Evolutionary conservation across 2,113 vertebrate species (phyloP).

Genomic region (Craseonycteris thonglongyai): DNA sequence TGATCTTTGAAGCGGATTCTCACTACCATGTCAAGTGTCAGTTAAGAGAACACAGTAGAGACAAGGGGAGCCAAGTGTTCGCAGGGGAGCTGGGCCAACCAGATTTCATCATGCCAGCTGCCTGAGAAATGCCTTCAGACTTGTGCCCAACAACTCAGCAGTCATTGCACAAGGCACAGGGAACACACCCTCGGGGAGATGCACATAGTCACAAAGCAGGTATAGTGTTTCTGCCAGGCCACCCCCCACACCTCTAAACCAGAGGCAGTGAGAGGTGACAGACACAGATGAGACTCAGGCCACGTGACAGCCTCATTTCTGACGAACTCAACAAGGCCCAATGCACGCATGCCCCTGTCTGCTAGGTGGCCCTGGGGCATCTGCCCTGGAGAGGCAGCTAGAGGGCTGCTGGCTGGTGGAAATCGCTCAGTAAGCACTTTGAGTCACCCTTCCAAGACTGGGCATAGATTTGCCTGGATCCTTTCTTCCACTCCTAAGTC

Average conservation of each 20-base stretch:
- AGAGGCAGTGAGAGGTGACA: constrained; percentile 46
- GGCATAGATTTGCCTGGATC: background rate
- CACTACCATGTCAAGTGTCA: constrained; percentile 9
- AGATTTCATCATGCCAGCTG: constrained; percentile 46
- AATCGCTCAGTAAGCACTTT: background rate
- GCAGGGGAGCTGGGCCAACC: constrained; percentile 34
- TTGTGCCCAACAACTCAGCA: constrained; percentile 6
- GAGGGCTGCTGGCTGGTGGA: rapidly evolving
- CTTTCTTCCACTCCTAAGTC: background rate
- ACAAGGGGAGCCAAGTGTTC: constrained; percentile 6
- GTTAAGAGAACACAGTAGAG: background rate
- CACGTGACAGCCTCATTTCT: background rate
- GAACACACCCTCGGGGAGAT: constrained; percentile 43
- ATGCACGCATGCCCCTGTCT: background rate
- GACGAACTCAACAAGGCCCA: background rate
- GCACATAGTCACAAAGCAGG: constrained; percentile 48
- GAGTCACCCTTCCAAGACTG: background rate
- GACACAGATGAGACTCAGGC: constrained; percentile 14
- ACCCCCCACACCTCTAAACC: background rate
- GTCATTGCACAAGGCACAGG: constrained; percentile 51
- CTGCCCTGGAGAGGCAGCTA: background rate
- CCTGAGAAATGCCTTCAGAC: constrained; percentile 46
- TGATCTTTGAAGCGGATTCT: background rate
- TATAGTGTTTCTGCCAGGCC: constrained; percentile 38
- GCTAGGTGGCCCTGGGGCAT: background rate